Conservation (phyloP, 2,113 vertebrate species). For the Phainopepla nitens region DNA sequence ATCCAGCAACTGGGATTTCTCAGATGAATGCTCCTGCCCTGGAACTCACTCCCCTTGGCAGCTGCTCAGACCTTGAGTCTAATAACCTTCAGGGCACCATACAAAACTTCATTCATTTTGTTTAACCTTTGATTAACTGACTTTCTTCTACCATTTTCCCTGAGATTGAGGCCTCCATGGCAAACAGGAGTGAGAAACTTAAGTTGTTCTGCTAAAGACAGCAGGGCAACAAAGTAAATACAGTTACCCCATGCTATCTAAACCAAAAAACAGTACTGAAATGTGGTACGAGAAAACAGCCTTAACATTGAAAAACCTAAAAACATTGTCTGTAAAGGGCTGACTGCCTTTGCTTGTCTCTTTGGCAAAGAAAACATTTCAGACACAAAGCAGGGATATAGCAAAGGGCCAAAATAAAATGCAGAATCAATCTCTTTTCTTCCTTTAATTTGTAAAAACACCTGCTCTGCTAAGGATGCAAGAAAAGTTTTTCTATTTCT, state of each 20-base stretch:
- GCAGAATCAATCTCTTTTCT: background rate
- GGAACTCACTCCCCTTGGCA: constrained; percentile 19
- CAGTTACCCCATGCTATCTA: background rate
- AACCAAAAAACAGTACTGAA: background rate
- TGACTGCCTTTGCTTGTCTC: background rate
- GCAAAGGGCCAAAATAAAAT: background rate
- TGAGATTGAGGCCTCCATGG: background rate
- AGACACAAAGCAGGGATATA: background rate
- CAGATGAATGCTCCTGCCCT: background rate
- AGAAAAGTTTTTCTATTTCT: background rate
- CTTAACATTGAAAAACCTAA: background rate
- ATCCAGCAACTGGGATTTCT: background rate
- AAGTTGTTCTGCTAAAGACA: background rate
- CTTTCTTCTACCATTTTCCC: background rate
- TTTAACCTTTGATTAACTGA: background rate
- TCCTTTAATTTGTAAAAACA: background rate
- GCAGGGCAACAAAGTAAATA: background rate
- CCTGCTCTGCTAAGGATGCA: background rate
- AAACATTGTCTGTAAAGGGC: background rate
- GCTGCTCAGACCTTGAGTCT: background rate
- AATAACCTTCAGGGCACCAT: constrained; percentile 22
- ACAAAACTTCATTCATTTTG: constrained; percentile 8
- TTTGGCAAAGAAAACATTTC: background rate
- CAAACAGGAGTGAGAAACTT: background rate
- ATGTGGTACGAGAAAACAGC: background rate